Percentiles rank a stretch among this genome's conserved stretches.
Evolutionary conservation across 2,888 invertebrate species (phyloP).

Genomic region (Teleogryllus oceanicus): DNA sequence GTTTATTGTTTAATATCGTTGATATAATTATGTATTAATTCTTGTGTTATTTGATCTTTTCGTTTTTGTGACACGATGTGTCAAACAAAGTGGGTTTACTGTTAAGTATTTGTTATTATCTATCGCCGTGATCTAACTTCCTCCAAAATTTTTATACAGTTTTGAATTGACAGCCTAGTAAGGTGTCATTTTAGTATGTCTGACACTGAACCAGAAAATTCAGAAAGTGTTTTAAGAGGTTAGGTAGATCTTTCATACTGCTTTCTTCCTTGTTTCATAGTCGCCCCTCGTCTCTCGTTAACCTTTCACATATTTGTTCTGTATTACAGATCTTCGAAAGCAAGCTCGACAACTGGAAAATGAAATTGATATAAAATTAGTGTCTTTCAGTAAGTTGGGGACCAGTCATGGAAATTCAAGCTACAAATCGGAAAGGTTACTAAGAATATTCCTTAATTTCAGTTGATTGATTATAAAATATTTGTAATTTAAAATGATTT

Average conservation of each 20-base stretch:
- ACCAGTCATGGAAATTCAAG: conserved; percentile 52
- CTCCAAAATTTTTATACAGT: not conserved
- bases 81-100: not conserved
- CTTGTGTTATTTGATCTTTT: not conserved
- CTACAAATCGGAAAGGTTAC: conserved; percentile 40
- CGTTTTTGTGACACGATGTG: not conserved
- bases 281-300: not conserved
- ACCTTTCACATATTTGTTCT: not conserved
- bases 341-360: conserved; percentile 92
- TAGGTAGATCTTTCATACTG: not conserved
- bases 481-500: not conserved
- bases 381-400: conserved; percentile 92
- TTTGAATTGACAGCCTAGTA: not conserved
- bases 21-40: not conserved
- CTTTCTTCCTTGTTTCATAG: not conserved
- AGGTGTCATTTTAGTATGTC: not conserved
- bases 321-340: conserved; percentile 75
- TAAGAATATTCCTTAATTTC: conserved; percentile 19
- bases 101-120: not conserved
- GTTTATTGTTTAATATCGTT: not conserved
- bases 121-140: not conserved
- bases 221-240: not conserved
- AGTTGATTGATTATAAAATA: not conserved
- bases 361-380: conserved; percentile 93
- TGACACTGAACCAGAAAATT: not conserved